phyloP scores from a whole-genome alignment of 2,113 vertebrate species.

The Pelecanus crispus region DNA sequence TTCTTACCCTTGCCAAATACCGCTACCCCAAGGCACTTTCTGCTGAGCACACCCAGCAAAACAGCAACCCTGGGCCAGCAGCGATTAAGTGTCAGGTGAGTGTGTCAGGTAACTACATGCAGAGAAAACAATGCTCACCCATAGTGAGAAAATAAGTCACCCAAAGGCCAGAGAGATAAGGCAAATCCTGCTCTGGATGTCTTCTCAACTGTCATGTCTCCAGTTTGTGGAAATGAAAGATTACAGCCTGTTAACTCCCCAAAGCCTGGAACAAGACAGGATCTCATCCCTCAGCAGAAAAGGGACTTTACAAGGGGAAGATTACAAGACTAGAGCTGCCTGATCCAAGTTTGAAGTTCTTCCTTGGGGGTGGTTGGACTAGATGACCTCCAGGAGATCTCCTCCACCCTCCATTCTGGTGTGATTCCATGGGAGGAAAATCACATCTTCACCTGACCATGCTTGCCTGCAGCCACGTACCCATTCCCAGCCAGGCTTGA shows the following conservation, averaged over 20 bases:
- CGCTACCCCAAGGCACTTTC: background rate
- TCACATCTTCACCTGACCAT: fast-evolving
- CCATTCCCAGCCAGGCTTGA: background rate
- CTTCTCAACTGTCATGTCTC: background rate
- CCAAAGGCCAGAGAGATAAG: conserved; percentile 31
- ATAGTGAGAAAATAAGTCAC: conserved; percentile 7
- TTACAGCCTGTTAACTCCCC: background rate
- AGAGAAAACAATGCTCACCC: background rate
- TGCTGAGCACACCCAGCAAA: background rate
- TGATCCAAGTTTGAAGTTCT: background rate
- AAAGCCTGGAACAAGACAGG: background rate
- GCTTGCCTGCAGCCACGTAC: background rate
- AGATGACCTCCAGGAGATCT: background rate
- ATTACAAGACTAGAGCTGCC: background rate
- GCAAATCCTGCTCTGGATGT: background rate
- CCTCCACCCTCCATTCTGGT: background rate
- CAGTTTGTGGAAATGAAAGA: background rate
- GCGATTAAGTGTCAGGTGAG: background rate
- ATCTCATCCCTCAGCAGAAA: background rate
- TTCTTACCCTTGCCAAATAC: background rate
- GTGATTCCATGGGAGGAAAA: background rate
- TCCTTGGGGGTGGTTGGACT: background rate
- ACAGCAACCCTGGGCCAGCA: background rate
- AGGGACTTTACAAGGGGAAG: background rate
- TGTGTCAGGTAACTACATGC: background rate